Evolutionary conservation across 2,888 invertebrate species (phyloP), one percentile per base, ranked within the genome.

Genomic region (Choreutis nemorana): DNA sequence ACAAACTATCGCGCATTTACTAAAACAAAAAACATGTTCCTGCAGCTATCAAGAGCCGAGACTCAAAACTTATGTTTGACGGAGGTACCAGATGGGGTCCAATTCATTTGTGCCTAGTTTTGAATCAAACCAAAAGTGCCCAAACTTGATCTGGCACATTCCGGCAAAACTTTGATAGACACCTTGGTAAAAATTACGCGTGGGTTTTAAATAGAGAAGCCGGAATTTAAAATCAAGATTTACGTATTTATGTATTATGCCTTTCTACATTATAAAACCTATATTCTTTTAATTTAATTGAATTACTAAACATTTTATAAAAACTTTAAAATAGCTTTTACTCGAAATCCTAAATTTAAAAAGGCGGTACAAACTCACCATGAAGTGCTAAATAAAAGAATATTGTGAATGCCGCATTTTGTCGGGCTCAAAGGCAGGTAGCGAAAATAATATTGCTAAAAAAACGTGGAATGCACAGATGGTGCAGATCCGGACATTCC

Each of bases 51-150:
- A 66, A 72, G 65, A 64, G 56, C 60, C 60, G 64, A 67, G 65
- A 66, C 62, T 57, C 63, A 53, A n/a, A n/a, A n/a, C n/a, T n/a
- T n/a, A n/a, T n/a, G n/a, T n/a, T n/a, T n/a, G n/a, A n/a, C n/a
- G n/a, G 70, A 66, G 70, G 71, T 71, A 75, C 77, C 73, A 71
- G 70, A 72, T 72, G 71, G 71, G 70, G 72, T 73, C 60, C 70
- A 71, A 73, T 68, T 68, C 70, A 71, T 73, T 72, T 66, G 73
- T 66, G 61, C 66, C 71, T 70, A 68, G 65, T 70, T 72, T 66
- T 64, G 64, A 8, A 11, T 11, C 13, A 23, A 23, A 23, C 11
- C 8, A 23, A 23, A 23, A 4, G n/a, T n/a, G n/a, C n/a, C n/a
- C n/a, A n/a, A n/a, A n/a, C n/a, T n/a, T n/a, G n/a, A n/a, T n/a